Conservation (phyloP, 2,888 invertebrate species). For the Apocheima hispidaria region DNA sequence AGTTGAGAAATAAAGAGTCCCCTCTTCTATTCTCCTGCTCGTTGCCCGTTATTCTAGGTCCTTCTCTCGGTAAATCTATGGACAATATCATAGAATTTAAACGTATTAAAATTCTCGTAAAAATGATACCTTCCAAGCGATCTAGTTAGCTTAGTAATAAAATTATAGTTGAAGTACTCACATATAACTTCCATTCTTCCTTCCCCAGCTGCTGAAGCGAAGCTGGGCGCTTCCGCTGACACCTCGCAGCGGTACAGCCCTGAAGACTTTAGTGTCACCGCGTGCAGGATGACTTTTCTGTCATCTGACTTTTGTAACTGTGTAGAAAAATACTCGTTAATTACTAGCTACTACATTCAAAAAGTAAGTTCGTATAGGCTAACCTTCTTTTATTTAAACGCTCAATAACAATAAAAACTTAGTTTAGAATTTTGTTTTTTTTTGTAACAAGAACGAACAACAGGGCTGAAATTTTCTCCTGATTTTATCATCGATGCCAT, state of each 20-base stretch:
- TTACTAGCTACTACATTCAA: too few species aligned
- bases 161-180: conserved; percentile 79
- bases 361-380: too few species aligned
- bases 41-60: conserved; percentile 91
- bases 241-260: conserved; percentile 92
- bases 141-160: neutral
- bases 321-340: neutral
- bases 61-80: conserved; percentile 89
- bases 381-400: too few species aligned
- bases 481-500: too few species aligned
- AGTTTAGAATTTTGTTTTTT: too few species aligned
- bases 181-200: conserved; percentile 93
- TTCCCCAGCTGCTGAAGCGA: conserved; percentile 91
- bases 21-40: conserved; percentile 91
- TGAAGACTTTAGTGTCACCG: conserved; percentile 89
- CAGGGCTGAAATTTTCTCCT: too few species aligned
- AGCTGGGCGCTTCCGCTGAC: conserved; percentile 92
- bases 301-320: conserved; percentile 90
- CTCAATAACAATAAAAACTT: too few species aligned
- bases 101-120: neutral
- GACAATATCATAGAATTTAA: neutral
- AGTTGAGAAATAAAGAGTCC: conserved; percentile 90
- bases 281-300: conserved; percentile 88
- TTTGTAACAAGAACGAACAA: too few species aligned
- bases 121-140: too few species aligned